Evolutionary conservation across 2,888 invertebrate species (phyloP).

Genomic region (Amphipyra tragopoginis): DNA sequence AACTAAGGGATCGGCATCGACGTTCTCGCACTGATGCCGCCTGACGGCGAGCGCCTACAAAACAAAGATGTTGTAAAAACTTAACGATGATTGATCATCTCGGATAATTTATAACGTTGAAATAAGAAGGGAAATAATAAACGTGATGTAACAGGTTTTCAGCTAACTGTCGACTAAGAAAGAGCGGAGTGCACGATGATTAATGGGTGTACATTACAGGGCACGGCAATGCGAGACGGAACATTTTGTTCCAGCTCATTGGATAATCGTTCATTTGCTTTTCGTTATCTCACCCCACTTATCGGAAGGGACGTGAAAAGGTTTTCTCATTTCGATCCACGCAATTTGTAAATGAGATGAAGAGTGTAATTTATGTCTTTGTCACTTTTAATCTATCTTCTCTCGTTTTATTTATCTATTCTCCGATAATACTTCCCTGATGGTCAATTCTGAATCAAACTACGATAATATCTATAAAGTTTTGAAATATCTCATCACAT

Average conservation of each 20-base stretch:
- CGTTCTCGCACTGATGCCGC: slow-evolving; percentile 96
- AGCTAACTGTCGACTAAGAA: slow-evolving; percentile 62
- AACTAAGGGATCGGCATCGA: slow-evolving; percentile 97
- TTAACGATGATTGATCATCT: slow-evolving; percentile 65
- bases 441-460: slow-evolving; percentile 5
- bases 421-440: neutral
- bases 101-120: slow-evolving; percentile 63
- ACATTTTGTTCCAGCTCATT: slow-evolving; percentile 73
- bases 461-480: no score
- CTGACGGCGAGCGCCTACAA: slow-evolving; percentile 95
- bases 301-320: slow-evolving; percentile 67
- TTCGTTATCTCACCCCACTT: slow-evolving; percentile 68
- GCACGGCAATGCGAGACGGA: slow-evolving; percentile 62
- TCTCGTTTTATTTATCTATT: slow-evolving; percentile 19
- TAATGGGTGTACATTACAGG: slow-evolving; percentile 76
- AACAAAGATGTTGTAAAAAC: slow-evolving; percentile 67
- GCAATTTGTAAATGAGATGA: slow-evolving; percentile 57
- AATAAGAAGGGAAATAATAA: slow-evolving; percentile 66
- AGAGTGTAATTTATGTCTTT: slow-evolving; percentile 52
- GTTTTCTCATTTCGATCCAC: slow-evolving; percentile 58
- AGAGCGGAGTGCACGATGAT: slow-evolving; percentile 71
- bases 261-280: slow-evolving; percentile 78
- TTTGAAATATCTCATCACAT: no score
- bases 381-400: slow-evolving; percentile 18
- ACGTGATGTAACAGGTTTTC: slow-evolving; percentile 70